These are phyloP conservation scores for Argyresthia goedartella DNA, from an alignment of 2,888 invertebrate species.

Conservation along the genomic window DNA sequence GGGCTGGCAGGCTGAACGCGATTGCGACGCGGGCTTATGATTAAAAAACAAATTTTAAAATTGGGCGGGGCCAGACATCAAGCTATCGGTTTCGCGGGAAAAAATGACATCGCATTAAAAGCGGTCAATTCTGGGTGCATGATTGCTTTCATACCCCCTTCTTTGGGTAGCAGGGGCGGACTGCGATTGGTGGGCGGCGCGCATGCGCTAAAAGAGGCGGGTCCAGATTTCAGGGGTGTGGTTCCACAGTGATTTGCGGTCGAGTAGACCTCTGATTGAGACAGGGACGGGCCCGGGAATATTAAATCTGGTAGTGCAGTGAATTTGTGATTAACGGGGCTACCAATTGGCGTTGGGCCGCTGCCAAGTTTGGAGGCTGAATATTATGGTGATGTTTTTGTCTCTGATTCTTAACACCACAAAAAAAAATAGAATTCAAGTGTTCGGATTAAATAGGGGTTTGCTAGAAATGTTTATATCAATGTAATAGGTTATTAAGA, in stretches of 20 bases:
- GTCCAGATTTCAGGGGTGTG: conserved; percentile 56
- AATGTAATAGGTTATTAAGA: too few species aligned
- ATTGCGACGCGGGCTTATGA: conserved; percentile 48
- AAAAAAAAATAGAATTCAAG: not conserved
- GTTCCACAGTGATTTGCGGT: conserved; percentile 65
- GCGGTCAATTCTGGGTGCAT: conserved; percentile 56
- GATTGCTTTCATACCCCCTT: conserved; percentile 22
- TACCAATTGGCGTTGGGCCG: not conserved
- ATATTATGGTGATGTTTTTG: not conserved
- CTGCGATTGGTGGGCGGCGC: conserved; percentile 38
- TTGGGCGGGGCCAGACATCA: conserved; percentile 48
- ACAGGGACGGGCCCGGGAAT: conserved; percentile 30
- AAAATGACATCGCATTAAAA: conserved; percentile 60
- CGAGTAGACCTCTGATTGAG: conserved; percentile 56
- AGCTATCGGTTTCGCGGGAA: conserved; percentile 51
- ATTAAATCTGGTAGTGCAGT: conserved; percentile 5
- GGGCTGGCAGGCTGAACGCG: conserved; percentile 26
- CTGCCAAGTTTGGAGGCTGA: conserved; percentile 11
- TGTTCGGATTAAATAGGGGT: too few species aligned
- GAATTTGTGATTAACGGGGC: not conserved
- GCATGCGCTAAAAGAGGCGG: conserved; percentile 50
- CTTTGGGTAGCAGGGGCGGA: conserved; percentile 23
- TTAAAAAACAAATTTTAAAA: conserved; percentile 51
- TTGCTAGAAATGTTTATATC: too few species aligned
- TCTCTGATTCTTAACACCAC: not conserved